Evolutionary conservation across 2,888 invertebrate genomes (phyloP).

Genomic region (Anaspis maculata): DNA sequence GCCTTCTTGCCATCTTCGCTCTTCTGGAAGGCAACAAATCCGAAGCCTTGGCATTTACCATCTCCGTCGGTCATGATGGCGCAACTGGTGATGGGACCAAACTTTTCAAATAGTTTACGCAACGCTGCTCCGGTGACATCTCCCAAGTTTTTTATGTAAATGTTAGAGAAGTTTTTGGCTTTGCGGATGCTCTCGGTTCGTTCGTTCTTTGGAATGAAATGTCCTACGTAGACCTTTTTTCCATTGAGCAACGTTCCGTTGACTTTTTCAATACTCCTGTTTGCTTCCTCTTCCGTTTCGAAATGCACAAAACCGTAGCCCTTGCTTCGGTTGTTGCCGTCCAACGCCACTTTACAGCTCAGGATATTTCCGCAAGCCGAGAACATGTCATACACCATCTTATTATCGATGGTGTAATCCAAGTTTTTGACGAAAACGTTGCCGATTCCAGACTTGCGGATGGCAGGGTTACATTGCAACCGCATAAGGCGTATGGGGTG

Average conservation of each 20-base stretch:
- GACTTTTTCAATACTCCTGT: conserved; percentile 96
- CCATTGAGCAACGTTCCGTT: conserved; percentile 93
- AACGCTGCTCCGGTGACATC: conserved; percentile 90
- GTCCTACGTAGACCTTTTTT: conserved; percentile 96
- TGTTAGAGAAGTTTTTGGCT: conserved; percentile 94
- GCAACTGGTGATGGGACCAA: conserved; percentile 85
- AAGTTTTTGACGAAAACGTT: conserved; percentile 99
- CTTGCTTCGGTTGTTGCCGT: conserved; percentile 88
- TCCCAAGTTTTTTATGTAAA: conserved; percentile 97
- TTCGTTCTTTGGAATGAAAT: conserved; percentile 96
- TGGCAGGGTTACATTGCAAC: conserved; percentile 98
- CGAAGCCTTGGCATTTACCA: conserved; percentile 93
- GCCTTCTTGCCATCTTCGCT: conserved; percentile 93
- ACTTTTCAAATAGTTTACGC: conserved; percentile 84
- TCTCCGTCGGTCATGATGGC: conserved; percentile 91
- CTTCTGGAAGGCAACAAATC: conserved; percentile 97
- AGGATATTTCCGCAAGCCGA: conserved; percentile 98
- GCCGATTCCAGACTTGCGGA: conserved; percentile 96
- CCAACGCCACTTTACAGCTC: conserved; percentile 96
- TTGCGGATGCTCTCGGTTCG: conserved; percentile 96
- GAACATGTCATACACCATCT: conserved; percentile 98
- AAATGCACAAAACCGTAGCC: conserved; percentile 99
- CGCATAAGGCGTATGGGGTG: conserved; percentile 99
- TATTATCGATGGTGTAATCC: conserved; percentile 97
- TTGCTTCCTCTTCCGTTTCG: conserved; percentile 96